Evolutionary conservation across 2,113 vertebrate species (phyloP).

Genomic region (Nematolebias whitei): DNA sequence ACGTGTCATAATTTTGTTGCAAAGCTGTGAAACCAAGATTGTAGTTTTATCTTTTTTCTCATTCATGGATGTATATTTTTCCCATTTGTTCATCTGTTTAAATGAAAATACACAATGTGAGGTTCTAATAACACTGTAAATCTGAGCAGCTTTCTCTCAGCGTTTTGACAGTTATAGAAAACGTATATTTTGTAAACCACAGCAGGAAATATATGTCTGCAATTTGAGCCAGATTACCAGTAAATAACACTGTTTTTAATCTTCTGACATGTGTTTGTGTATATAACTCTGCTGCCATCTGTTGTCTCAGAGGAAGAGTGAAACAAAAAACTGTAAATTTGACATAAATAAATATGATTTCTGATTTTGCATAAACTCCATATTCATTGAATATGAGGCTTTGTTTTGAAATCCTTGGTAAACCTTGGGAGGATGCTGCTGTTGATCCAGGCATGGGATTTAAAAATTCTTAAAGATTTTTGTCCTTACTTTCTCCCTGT

Average conservation of each 20-base stretch:
- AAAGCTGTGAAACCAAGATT: constrained; percentile 14
- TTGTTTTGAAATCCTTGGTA: not conserved
- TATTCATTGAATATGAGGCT: not conserved
- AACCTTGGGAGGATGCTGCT: not conserved
- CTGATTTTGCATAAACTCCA: not conserved
- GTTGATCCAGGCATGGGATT: not conserved
- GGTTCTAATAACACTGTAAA: not conserved
- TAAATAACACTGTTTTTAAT: not conserved
- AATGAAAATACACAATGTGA: constrained; percentile 2
- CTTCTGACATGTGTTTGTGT: constrained; percentile 12
- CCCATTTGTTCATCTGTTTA: constrained; percentile 12
- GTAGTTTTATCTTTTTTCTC: not conserved
- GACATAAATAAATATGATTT: not conserved
- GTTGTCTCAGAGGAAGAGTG: not conserved
- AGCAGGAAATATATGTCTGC: not conserved
- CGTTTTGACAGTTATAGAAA: too few relatives aligned
- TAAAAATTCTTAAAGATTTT: not conserved
- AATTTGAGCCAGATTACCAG: constrained; percentile 22
- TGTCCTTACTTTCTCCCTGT: too few relatives aligned
- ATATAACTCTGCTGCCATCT: not conserved
- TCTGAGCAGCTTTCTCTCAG: not conserved
- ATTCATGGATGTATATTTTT: not conserved
- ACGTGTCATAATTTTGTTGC: not conserved
- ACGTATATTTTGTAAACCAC: not conserved
- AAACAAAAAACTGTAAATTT: too few relatives aligned